Evolutionary conservation across 2,888 invertebrate genomes (phyloP).

Genomic region (Leucophenga montana): DNA sequence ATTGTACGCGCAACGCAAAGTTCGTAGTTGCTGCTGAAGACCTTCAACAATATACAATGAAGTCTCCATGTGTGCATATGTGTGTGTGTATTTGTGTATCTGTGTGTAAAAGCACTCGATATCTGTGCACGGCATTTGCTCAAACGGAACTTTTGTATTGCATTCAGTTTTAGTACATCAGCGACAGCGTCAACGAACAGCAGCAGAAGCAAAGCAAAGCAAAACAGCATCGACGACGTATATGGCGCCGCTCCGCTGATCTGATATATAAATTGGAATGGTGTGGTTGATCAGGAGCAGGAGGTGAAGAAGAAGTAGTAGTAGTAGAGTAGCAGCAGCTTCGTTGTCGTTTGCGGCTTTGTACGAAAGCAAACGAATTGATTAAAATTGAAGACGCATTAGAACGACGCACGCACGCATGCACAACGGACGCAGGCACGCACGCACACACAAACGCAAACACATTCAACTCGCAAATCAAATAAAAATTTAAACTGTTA

Average conservation of each 20-base stretch:
- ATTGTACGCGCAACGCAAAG: no score
- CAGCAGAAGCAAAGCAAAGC: conserved; percentile 19
- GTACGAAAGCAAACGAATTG: conserved; percentile 49
- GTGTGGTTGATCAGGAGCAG: no score
- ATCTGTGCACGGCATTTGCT: conserved; percentile 31
- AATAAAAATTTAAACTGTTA: not conserved
- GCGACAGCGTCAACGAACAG: conserved; percentile 58
- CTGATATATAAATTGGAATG: not conserved
- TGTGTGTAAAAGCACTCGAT: conserved; percentile 4
- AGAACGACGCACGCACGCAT: conserved; percentile 16
- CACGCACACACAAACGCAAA: not conserved
- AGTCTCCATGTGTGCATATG: not conserved
- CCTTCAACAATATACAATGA: not conserved
- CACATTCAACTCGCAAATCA: not conserved
- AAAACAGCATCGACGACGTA: conserved; percentile 21
- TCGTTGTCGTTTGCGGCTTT: not conserved
- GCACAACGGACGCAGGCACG: conserved; percentile 3
- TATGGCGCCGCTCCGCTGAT: conserved; percentile 34
- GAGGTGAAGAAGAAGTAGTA: not conserved
- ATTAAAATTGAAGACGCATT: conserved; percentile 5
- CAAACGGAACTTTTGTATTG: conserved; percentile 57
- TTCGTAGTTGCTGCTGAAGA: not conserved
- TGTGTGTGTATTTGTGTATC: conserved; percentile 31
- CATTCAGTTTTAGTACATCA: conserved; percentile 61
- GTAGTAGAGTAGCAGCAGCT: not conserved